Base-by-base conservation (phyloP, 2,888 invertebrate genomes). In the Heterodera filipjevi region DNA sequence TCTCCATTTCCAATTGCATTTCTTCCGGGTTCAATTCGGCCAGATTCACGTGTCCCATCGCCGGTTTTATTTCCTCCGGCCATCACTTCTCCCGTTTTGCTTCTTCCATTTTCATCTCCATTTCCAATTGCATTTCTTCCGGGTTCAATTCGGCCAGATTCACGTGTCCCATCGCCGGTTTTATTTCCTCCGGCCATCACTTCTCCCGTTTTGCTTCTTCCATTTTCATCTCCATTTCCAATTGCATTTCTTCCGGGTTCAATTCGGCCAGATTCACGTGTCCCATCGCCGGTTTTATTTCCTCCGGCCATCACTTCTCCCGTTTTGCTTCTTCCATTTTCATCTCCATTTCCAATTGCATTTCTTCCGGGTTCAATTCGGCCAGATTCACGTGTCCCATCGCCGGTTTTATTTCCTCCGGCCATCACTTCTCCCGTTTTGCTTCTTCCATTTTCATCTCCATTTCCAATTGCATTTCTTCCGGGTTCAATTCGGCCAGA, bases 401-500 rank as follows among this genome's bases (percentile, higher is more conserved):
- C 22, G 22, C 19, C 59, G 70, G 5, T 19, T 3, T 27, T n/a
- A 0, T 66, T 33, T 35, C 3, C 14, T 16, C 68, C 66, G 33
- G 27, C 14, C 12, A 8, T 27, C 19, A 1, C 73, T 22, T 35
- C 46, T 66, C 68, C 30, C 5, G 71, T 1, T 19, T 66, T 59
- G 66, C 35, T 64, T 72, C 2, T 64, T 35, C 49, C 76, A 8
- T 32, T 64, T 66, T 32, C 72, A 5, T 22, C 30, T 33, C 49
- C 49, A 10, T 14, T 14, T 49, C 14, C 22, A 19, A 3, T 49
- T 49, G 14, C 3, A 19, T 49, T 49, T 49, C 33, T 66, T 49
- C 49, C 78, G 30, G 33, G 64, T 8, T 44, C 77, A 27, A 82
- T 66, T 6, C 64, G 49, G 32, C 70, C 77, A n/a, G n/a, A n/a